A percentile compares a stretch with the other conserved stretches of the same genome.
Conservation (phyloP, 2,113 vertebrate genomes). For the Verasper variegatus region DNA sequence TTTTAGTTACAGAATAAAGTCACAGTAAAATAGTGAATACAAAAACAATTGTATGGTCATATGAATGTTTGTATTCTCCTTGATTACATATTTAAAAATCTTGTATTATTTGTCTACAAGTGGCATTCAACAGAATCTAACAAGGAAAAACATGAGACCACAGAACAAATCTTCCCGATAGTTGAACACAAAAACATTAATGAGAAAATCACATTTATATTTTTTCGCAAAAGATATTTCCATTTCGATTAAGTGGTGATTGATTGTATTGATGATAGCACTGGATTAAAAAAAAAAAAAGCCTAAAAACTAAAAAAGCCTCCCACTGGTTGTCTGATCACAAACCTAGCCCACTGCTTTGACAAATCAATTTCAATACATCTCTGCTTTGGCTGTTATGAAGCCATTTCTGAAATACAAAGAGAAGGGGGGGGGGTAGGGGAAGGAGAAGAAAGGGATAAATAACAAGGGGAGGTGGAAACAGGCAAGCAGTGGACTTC, state of each 20-base stretch:
- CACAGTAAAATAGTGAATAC: background rate
- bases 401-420: slow-evolving; percentile 74
- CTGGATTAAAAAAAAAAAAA: slow-evolving; percentile 11
- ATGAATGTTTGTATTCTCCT: background rate
- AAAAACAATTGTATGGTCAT: background rate
- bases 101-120: too few species aligned
- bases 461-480: slow-evolving; percentile 75
- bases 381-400: slow-evolving; percentile 68
- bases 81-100: slow-evolving; percentile 9
- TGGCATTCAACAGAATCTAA: too few species aligned
- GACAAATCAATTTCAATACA: slow-evolving; percentile 73
- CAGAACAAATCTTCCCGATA: too few species aligned
- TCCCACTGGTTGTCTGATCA: slow-evolving; percentile 42
- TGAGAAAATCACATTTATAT: slow-evolving; percentile 3
- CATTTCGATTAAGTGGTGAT: slow-evolving; percentile 39
- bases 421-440: slow-evolving; percentile 35
- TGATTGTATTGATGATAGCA: slow-evolving; percentile 1
- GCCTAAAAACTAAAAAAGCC: slow-evolving; percentile 16
- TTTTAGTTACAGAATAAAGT: background rate
- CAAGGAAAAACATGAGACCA: too few species aligned
- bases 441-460: slow-evolving; percentile 59
- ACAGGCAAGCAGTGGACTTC: slow-evolving; percentile 78
- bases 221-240: slow-evolving; percentile 14
- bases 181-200: slow-evolving; percentile 19
- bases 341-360: slow-evolving; percentile 48